Evolutionary conservation across 1,140 invertebrate species (phyloP).

Genomic region (Trissolcus basalis): DNA sequence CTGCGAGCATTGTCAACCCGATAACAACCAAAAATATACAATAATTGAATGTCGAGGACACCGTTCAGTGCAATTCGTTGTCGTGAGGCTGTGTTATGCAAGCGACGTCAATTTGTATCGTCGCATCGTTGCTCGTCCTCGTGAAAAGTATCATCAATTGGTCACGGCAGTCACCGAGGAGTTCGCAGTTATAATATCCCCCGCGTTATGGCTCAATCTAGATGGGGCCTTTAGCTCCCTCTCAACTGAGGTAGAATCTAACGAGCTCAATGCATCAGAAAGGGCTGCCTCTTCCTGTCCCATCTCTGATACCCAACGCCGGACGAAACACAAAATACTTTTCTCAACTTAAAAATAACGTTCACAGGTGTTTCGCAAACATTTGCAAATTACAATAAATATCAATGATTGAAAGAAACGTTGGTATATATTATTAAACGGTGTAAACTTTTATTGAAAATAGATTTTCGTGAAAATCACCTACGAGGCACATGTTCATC

Average conservation of each 20-base stretch:
- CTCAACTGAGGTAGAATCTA: constrained; percentile 40
- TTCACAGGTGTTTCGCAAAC: no score
- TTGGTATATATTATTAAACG: no score
- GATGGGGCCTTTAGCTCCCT: constrained; percentile 7
- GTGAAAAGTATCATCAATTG: constrained; percentile 30
- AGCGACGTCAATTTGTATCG: constrained; percentile 24
- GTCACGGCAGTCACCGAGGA: constrained; percentile 19
- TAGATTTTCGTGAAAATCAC: neutral
- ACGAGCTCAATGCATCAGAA: constrained; percentile 29
- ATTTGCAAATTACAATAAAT: neutral
- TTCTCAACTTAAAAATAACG: neutral
- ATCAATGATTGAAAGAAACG: neutral
- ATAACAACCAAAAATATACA: constrained; percentile 11
- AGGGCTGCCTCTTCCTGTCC: constrained; percentile 39
- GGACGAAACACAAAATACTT: constrained; percentile 9
- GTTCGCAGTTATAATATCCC: constrained; percentile 33
- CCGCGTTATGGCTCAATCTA: constrained; percentile 21
- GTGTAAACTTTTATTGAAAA: neutral
- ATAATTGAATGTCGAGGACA: constrained; percentile 11
- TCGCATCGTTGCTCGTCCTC: constrained; percentile 25
- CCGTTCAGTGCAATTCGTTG: constrained; percentile 15
- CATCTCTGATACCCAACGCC: constrained; percentile 7
- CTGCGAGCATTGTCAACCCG: neutral
- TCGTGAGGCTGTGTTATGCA: constrained; percentile 22
- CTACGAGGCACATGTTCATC: constrained; percentile 13